These are phyloP conservation scores for Amblyraja radiata DNA, from an alignment of 2,797 vertebrate genomes.

Conservation along the genomic window DNA sequence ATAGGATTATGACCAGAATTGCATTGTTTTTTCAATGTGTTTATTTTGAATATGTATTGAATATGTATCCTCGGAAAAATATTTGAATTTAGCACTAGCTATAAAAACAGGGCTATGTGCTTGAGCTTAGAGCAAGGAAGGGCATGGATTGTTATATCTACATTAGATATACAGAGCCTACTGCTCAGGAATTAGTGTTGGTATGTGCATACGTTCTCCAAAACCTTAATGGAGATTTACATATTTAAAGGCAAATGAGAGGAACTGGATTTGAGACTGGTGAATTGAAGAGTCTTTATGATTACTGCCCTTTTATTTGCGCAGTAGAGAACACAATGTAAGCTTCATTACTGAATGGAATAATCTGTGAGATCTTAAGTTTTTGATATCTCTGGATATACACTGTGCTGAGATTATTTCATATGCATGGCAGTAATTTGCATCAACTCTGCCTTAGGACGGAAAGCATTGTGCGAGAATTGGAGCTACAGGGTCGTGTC, in stretches of 20 bases:
- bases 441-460: conserved; percentile 56
- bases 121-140: not conserved
- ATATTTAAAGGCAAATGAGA: not conserved
- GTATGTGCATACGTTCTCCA: not conserved
- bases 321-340: not conserved
- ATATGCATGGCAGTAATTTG: not conserved
- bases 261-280: not conserved
- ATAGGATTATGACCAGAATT: not conserved
- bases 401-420: not conserved
- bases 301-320: not conserved
- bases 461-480: conserved; percentile 78
- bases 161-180: not conserved
- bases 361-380: not conserved
- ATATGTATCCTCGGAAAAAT: not conserved
- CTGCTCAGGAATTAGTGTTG: not conserved
- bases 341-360: not conserved
- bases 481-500: conserved; percentile 84
- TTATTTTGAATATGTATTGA: not conserved
- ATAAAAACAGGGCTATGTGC: not conserved
- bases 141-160: not conserved
- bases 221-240: not conserved
- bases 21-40: not conserved
- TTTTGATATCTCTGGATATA: not conserved
- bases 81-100: not conserved
- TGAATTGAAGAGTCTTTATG: not conserved